Base-by-base conservation (phyloP, 1,140 invertebrate genomes). In the Philopotamus ludificatus region DNA sequence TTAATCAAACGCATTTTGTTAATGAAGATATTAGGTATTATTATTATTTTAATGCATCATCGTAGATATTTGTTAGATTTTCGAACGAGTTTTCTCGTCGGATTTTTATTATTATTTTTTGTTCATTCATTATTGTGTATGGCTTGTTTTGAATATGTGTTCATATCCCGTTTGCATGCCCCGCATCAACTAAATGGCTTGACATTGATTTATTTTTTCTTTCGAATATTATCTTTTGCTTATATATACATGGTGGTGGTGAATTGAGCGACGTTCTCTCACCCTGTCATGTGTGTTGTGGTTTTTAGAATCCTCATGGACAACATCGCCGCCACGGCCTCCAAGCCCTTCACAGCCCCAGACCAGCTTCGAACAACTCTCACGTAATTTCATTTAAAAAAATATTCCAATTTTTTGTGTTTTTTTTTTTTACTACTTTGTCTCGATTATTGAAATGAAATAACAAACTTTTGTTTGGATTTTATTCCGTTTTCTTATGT, bases 321-420 rank as follows among this genome's bases (percentile, higher is more conserved):
- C 76, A 69, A 72, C 77, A 71, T 78, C 77, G 73, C 77, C 77
- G 67, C 77, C 77, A 70, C 72, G 77, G 74, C 77, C 77, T 72
- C 77, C 77, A 72, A 79, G 77, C 73, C 77, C 77, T 57, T 74
- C 77, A 72, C 77, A 79, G 75, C 73, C 77, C 73, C 77, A 79
- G 77, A 79, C 77, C 74, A 78, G 76, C 77, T 78, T 78, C 76
- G 77, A 79, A 72, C 76, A 77, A 76, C 76, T 78, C 72, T 79
- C 77, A 79, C 78, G 77, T 79, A 79, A 79, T 77, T 73, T 63
- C 55, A 61, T 63, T 70, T 66, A 51, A 59, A 41, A 68, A 42
- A 26, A 64, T 66, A 39, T 61, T 66, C 60, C 34, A 62, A 60
- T 47, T 60, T n/a, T n/a, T n/a, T n/a, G n/a, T n/a, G n/a, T n/a